phyloP scores from a whole-genome alignment of 2,888 invertebrate genomes.

The Himalopsyche kuldschensis region DNA sequence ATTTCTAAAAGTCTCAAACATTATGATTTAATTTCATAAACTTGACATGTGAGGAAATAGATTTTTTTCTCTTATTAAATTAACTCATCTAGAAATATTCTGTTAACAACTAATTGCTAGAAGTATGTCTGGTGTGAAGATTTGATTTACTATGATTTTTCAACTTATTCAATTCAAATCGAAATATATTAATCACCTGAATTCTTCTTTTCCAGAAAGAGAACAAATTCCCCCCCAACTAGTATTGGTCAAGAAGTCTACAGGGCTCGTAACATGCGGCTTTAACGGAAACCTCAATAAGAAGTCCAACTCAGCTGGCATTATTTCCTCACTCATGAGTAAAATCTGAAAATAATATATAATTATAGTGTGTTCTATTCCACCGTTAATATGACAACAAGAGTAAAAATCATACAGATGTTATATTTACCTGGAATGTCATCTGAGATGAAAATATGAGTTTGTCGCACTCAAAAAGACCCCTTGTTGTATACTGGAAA shows the following conservation, averaged over 20 bases:
- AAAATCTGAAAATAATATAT: conserved; percentile 65
- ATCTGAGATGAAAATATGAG: conserved; percentile 95
- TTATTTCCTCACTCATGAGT: conserved; percentile 83
- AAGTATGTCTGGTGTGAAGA: no score
- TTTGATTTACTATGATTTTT: no score
- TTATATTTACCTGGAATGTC: conserved; percentile 78
- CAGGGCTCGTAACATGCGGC: conserved; percentile 91
- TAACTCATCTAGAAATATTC: no score
- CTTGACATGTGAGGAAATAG: no score
- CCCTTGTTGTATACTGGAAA: conserved; percentile 91
- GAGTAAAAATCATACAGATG: neutral
- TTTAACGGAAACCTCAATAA: conserved; percentile 89
- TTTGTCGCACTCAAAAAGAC: conserved; percentile 95
- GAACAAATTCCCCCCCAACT: conserved; percentile 97
- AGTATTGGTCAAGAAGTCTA: conserved; percentile 88
- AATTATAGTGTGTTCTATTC: neutral
- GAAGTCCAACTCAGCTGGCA: conserved; percentile 85
- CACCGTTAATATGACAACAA: neutral
- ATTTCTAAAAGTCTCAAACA: conserved; percentile 59
- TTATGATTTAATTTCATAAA: neutral
- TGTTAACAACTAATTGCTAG: no score
- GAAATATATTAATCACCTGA: conserved; percentile 55
- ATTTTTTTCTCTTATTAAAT: no score
- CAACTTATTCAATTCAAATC: no score
- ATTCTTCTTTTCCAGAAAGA: conserved; percentile 86